Evolutionary conservation across 2,888 invertebrate species (phyloP), one percentile per base, ranked within the genome.

Genomic region (Elmis aenea): DNA sequence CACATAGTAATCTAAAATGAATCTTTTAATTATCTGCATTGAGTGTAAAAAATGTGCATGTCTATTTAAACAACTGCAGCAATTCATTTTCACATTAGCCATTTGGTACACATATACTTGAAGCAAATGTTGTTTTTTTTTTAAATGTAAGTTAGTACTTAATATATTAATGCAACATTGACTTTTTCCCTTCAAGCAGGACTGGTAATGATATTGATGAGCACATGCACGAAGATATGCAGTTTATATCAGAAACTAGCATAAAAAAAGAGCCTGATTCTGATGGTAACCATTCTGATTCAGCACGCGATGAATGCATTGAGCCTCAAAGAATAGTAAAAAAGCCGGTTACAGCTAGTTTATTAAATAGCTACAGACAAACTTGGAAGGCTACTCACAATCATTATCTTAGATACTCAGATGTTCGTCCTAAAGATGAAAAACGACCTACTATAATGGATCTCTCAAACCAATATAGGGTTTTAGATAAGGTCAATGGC

Each of bases 391-490:
- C 83, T 2, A 75, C 79, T 4, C 77, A 81, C 57, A 85, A 85
- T 66, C 86, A 86, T 65, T 86, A 84, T 60, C 67, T 77, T 48
- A 70, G 82, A 15, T 78, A 84, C 50, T 75, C 83, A 1, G 95
- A 96, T 68, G 90, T 96, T 6, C 83, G 85, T 57, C 83, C 87
- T 0, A 84, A 86, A 52, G 89, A 93, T 51, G 94, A 94, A 64
- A 77, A 89, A 44, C 76, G 87, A 42, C 83, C 90, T 0, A 82
- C 84, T 1, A 85, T 95, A 23, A 84, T 85, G 59, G 92, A 94
- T 68, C 74, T 95, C 55, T 90, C 94, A 15, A 86, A 85, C 67
- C 92, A 92, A 66, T 83, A 83, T 48, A 82, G 88, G 59, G 86
- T 93, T 31, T 71, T 86, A 48, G 85, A 89, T 58, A 90, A 88